Evolutionary conservation across 1,140 invertebrate species (phyloP).

Genomic region (Aleiodes sp.): DNA sequence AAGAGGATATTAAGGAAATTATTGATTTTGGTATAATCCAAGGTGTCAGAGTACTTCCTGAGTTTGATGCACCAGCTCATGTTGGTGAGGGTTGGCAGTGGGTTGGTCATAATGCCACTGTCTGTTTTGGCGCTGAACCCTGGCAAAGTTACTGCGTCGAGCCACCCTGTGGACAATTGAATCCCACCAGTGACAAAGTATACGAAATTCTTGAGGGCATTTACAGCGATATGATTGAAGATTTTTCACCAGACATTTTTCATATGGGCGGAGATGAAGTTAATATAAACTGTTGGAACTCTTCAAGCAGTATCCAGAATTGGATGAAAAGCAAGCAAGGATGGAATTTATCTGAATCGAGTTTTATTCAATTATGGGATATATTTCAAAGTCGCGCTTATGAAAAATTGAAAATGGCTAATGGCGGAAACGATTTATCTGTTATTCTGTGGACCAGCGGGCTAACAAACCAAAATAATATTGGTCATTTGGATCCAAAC

Average conservation of each 20-base stretch:
- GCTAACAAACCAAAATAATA: constrained; percentile 73
- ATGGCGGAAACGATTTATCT: constrained; percentile 68
- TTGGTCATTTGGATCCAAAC: constrained; percentile 75
- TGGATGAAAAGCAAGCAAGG: constrained; percentile 75
- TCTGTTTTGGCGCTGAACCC: constrained; percentile 75
- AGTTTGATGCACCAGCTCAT: constrained; percentile 89
- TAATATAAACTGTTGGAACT: constrained; percentile 81
- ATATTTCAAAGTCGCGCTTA: constrained; percentile 77
- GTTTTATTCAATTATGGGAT: constrained; percentile 80
- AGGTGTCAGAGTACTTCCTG: constrained; percentile 81
- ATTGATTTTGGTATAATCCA: constrained; percentile 76
- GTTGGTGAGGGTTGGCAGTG: constrained; percentile 89
- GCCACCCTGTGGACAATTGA: constrained; percentile 87
- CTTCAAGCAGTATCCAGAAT: constrained; percentile 71
- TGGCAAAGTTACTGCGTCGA: constrained; percentile 84
- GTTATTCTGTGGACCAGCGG: constrained; percentile 86
- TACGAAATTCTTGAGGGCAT: constrained; percentile 80
- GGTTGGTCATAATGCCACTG: constrained; percentile 60
- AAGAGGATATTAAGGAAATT: constrained; percentile 68
- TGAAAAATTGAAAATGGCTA: constrained; percentile 62
- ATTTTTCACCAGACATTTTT: constrained; percentile 80
- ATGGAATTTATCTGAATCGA: constrained; percentile 69
- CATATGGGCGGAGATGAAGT: constrained; percentile 93
- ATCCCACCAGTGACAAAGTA: constrained; percentile 78
- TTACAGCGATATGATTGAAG: constrained; percentile 73